phyloP scores from a whole-genome alignment of 2,888 invertebrate genomes.

The Stramonita haemastoma region DNA sequence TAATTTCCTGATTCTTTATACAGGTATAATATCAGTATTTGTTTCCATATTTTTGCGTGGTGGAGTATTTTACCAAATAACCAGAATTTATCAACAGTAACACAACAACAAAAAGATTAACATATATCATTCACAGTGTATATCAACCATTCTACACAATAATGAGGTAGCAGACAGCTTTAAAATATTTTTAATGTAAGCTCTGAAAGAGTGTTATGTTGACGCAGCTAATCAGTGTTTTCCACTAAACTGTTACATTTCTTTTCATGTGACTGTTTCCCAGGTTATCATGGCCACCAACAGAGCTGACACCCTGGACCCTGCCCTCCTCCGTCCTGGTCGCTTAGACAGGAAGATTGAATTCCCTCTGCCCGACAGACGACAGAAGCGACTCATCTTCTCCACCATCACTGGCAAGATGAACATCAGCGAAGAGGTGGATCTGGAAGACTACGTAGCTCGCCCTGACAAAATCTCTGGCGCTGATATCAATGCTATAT shows the following conservation, averaged over 20 bases:
- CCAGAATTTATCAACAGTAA: too few relatives aligned
- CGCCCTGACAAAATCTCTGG: conserved; percentile 99
- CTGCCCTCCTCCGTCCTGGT: conserved; percentile 95
- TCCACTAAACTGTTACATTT: not conserved
- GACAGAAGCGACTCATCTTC: conserved; percentile 95
- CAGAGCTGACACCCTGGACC: conserved; percentile 98
- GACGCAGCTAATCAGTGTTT: too few relatives aligned
- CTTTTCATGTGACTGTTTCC: not conserved
- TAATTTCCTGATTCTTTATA: too few relatives aligned
- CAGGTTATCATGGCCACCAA: conserved; percentile 96
- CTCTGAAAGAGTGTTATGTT: too few relatives aligned
- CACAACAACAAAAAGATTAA: too few relatives aligned
- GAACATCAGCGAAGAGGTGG: conserved; percentile 93
- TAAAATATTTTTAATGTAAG: too few relatives aligned
- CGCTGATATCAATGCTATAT: conserved; percentile 99
- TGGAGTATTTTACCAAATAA: too few relatives aligned
- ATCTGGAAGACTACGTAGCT: conserved; percentile 98
- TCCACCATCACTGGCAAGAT: conserved; percentile 91
- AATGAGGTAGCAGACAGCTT: too few relatives aligned
- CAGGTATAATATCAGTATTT: too few relatives aligned
- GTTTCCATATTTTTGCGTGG: too few relatives aligned
- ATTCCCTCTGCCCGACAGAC: conserved; percentile 95
- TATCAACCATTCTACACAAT: too few relatives aligned
- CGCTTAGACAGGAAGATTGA: conserved; percentile 99
- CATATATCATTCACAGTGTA: too few relatives aligned